Evolutionary conservation across 2,797 vertebrate species (phyloP).

Genomic region (Buceros bicornis): DNA sequence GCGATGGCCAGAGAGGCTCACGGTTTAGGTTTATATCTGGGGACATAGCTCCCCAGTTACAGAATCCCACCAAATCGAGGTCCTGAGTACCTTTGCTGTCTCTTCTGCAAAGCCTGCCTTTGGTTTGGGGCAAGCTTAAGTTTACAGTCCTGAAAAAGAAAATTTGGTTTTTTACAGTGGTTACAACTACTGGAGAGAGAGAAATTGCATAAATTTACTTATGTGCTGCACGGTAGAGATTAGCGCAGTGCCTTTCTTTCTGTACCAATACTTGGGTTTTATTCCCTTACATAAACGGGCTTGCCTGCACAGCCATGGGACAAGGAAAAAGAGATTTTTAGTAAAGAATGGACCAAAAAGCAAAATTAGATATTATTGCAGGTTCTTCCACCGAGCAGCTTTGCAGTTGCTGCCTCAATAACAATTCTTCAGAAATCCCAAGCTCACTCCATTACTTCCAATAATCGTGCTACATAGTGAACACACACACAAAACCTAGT

Average conservation of each 20-base stretch:
- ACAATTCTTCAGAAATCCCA: not conserved
- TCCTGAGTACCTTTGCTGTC: not conserved
- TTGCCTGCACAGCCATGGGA: fast-evolving
- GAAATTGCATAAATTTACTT: not conserved
- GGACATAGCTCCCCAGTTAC: not conserved
- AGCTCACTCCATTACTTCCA: not conserved
- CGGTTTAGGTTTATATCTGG: not conserved
- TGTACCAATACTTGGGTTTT: not conserved
- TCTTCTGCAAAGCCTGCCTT: not conserved
- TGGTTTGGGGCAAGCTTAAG: not conserved
- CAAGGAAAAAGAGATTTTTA: not conserved
- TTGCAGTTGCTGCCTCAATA: not conserved
- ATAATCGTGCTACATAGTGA: not conserved
- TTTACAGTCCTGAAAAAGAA: not conserved
- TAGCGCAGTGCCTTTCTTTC: not conserved
- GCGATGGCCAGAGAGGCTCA: fast-evolving
- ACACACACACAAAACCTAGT: not conserved
- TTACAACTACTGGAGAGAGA: not conserved
- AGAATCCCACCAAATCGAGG: not conserved
- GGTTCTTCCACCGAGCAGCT: not conserved
- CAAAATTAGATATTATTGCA: not conserved
- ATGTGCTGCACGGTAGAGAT: not conserved
- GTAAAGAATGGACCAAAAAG: not conserved
- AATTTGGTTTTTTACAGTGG: not conserved
- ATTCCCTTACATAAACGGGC: not conserved